Evolutionary conservation across 2,797 vertebrate genomes (phyloP), one percentile per base, ranked within the genome.

Genomic region (Tangara arthus): DNA sequence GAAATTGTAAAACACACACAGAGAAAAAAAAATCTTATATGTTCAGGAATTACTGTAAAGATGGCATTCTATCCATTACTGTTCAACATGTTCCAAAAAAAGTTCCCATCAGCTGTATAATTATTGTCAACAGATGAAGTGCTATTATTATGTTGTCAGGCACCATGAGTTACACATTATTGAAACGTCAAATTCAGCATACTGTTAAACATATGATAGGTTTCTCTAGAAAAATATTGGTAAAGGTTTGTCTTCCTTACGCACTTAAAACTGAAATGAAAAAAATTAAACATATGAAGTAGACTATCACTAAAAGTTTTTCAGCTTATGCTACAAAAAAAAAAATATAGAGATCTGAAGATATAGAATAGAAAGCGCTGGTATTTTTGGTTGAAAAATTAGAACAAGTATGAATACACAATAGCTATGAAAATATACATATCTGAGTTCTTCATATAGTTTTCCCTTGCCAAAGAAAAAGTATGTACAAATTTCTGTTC

Each of bases 71-170:
- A 42, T 35, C 18, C 75, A 79, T 34, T 79, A 26, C 61, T 90
- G 23, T 84, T 73, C 65, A 76, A 5, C 8, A 6, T n/a, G 7
- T 76, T 93, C 34, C 59, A 73, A 28, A 86, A 90, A 70, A 59
- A 53, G 9, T 76, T 88, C 46, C 69, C 8, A 3, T 35, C 24
- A 63, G 23, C 44, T 82, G 57, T 88, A 7, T 71, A 76, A 82
- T 95, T 92, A 41, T n/a, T 73, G 30, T 79, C 63, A 82, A 72
- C n/a, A 64, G 28, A 82, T 70, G 60, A 96, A 90, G 21, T 80
- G n/a, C 80, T 69, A 12, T 90, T 85, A 82, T 94, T 93, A 89
- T 79, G 46, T 66, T 89, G 93, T 93, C 89, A 96, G 60, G 30
- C 41, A 81, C 42, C 59, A 75, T 57, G 73, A 89, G 44, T 53